Percentiles rank a stretch among this genome's conserved stretches.
These are phyloP conservation scores for Pygmarrhopalites habei DNA, from an alignment of 1,140 invertebrate genomes.

Conservation along the genomic window DNA sequence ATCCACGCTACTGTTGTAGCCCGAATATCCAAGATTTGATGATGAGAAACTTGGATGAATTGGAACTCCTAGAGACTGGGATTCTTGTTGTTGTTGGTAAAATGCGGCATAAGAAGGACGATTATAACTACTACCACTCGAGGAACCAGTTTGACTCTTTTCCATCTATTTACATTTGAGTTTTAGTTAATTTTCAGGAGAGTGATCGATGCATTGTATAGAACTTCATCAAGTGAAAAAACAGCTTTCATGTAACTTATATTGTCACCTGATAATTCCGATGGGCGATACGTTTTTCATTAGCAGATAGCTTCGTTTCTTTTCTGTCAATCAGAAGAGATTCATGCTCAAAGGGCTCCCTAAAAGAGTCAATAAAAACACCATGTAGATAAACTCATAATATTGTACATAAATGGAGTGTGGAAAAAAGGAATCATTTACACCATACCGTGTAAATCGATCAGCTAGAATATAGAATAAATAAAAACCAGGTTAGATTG, in stretches of 20 bases:
- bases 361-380: too few relatives aligned
- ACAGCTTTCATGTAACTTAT: too few relatives aligned
- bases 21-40: neutral
- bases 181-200: too few relatives aligned
- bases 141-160: conserved; percentile 37
- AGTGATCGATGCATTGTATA: too few relatives aligned
- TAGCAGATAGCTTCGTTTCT: conserved; percentile 88
- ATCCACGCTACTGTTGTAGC: neutral
- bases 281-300: conserved; percentile 88
- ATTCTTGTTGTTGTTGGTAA: neutral
- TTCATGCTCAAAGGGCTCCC: conserved; percentile 92
- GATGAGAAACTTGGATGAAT: neutral
- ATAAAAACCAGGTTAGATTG: too few relatives aligned
- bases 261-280: conserved; percentile 85
- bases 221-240: too few relatives aligned
- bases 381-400: too few relatives aligned
- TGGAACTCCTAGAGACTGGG: neutral
- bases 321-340: conserved; percentile 90
- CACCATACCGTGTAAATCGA: too few relatives aligned
- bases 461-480: too few relatives aligned
- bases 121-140: conserved; percentile 42
- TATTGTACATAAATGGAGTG: too few relatives aligned
- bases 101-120: conserved; percentile 17
- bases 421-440: too few relatives aligned
- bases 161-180: too few relatives aligned